Conservation (phyloP, 2,888 invertebrate genomes). For the Agrotis clavis region DNA sequence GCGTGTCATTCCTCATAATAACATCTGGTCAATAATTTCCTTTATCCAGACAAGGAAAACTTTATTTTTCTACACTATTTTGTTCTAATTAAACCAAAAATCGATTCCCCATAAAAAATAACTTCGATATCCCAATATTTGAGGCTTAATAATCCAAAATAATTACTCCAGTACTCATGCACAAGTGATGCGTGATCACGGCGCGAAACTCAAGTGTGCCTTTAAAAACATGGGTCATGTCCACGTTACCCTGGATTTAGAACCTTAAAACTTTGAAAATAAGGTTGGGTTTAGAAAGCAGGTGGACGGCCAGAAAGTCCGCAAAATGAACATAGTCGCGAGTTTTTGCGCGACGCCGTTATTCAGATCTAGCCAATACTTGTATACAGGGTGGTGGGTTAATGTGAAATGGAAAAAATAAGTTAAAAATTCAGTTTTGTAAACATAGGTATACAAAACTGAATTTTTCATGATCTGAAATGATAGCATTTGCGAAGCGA, state of each 20-base stretch:
- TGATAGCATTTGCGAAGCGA: neutral
- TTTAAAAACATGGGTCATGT: conserved; percentile 74
- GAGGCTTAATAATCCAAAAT: conserved; percentile 76
- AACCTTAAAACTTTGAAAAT: conserved; percentile 49
- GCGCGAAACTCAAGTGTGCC: conserved; percentile 77
- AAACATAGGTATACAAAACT: too few species aligned
- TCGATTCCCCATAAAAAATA: conserved; percentile 1
- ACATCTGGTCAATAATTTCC: too few species aligned
- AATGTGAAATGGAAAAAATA: conserved; percentile 9
- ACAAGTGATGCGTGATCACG: conserved; percentile 90
- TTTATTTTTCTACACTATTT: neutral
- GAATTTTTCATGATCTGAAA: too few species aligned
- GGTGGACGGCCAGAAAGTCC: conserved; percentile 73
- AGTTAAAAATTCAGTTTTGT: neutral
- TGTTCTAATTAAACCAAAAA: neutral
- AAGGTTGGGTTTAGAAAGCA: conserved; percentile 59
- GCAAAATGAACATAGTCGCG: conserved; percentile 88
- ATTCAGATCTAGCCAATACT: conserved; percentile 88
- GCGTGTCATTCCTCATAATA: too few species aligned
- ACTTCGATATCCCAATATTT: conserved; percentile 55
- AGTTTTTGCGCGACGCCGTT: conserved; percentile 82
- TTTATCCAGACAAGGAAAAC: too few species aligned
- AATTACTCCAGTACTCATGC: conserved; percentile 75
- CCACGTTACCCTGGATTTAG: conserved; percentile 46
- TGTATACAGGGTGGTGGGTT: conserved; percentile 76